These are phyloP conservation scores for Ptychoptera contaminata DNA, from an alignment of 2,888 invertebrate species.

Conservation along the genomic window DNA sequence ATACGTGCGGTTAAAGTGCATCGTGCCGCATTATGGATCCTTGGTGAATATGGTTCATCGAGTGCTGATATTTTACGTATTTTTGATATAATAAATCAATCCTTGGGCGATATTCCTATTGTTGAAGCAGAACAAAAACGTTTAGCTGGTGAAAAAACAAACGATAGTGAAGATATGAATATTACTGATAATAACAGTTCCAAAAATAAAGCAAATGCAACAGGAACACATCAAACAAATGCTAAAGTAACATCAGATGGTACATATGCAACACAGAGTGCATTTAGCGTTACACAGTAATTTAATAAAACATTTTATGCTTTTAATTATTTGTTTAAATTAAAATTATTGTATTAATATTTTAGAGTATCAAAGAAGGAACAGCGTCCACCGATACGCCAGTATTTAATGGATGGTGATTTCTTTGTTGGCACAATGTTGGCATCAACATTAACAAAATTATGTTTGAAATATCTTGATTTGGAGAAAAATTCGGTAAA, in stretches of 20 bases:
- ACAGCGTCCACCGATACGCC: conserved; percentile 62
- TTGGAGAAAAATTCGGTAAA: conserved; percentile 26
- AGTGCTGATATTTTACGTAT: conserved; percentile 64
- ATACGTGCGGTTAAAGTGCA: conserved; percentile 87
- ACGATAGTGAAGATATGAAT: conserved; percentile 26
- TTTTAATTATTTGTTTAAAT: conserved; percentile 1
- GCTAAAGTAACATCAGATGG: conserved; percentile 88
- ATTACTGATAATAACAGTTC: background rate
- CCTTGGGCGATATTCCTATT: conserved; percentile 52
- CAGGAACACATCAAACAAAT: conserved; percentile 37
- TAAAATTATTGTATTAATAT: conserved; percentile 4
- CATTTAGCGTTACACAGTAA: conserved; percentile 70
- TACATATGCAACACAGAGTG: conserved; percentile 96
- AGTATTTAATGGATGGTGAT: conserved; percentile 85
- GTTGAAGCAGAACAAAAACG: conserved; percentile 52
- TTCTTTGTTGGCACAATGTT: conserved; percentile 91
- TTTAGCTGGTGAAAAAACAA: conserved; percentile 51
- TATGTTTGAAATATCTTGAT: conserved; percentile 57
- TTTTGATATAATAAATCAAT: conserved; percentile 55
- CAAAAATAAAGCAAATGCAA: conserved; percentile 16
- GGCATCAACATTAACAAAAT: conserved; percentile 79
- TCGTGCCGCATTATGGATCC: conserved; percentile 90
- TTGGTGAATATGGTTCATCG: conserved; percentile 86
- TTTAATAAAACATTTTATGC: conserved; percentile 17
- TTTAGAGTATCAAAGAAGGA: conserved; percentile 43